Evolutionary conservation across 64 coral and sea anemone species (phyloP).

Genomic region (Pocillopora verrucosa): DNA sequence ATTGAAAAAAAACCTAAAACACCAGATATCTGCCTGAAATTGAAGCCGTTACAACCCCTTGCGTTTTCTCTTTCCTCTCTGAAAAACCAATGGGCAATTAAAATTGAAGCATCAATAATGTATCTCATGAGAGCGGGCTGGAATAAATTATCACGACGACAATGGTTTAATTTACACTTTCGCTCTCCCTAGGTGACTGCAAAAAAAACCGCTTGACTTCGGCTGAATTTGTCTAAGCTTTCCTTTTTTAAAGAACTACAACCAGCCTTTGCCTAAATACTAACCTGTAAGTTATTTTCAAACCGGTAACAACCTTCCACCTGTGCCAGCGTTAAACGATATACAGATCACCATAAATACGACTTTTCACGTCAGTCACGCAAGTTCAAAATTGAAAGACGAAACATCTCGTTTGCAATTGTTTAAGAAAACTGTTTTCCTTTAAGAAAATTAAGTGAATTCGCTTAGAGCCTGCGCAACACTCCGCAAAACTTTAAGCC

Average conservation of each 20-base stretch:
- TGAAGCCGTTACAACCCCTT: background rate
- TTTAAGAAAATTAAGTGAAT: background rate
- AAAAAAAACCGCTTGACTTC: background rate
- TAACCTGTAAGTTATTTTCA: background rate
- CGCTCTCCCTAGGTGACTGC: background rate
- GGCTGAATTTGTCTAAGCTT: background rate
- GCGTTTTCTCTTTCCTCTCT: background rate
- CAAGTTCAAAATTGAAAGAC: background rate
- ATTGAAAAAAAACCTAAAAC: background rate
- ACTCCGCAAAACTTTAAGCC: background rate
- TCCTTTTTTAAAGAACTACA: background rate
- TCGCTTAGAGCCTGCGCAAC: background rate
- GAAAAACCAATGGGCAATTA: background rate
- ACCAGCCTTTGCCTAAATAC: background rate
- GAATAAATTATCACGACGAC: constrained; percentile 32
- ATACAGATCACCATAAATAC: constrained; percentile 8
- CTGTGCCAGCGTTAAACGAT: background rate
- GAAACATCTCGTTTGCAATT: background rate
- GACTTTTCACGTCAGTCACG: constrained; percentile 8
- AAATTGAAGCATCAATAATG: background rate
- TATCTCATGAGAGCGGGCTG: background rate
- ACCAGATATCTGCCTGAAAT: background rate
- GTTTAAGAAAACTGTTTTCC: background rate
- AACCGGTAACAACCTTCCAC: background rate
- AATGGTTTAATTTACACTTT: constrained; percentile 23